Percentiles rank a stretch among this genome's conserved stretches.
These are phyloP conservation scores for Falcaria lacertinaria DNA, from an alignment of 2,888 invertebrate species.

Conservation along the genomic window DNA sequence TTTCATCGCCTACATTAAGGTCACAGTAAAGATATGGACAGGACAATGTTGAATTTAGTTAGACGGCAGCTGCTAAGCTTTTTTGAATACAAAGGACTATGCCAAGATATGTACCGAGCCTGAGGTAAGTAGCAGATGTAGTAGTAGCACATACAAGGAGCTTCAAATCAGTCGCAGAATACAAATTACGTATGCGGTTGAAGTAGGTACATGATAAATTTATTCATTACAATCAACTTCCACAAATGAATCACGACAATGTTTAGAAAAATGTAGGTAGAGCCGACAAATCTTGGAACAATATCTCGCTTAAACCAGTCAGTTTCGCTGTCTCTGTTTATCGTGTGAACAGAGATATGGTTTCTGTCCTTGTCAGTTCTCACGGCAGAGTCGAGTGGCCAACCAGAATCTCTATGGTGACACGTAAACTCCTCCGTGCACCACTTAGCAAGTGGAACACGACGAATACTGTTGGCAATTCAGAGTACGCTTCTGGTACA, in stretches of 20 bases:
- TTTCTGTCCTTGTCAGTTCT: constrained; percentile 30
- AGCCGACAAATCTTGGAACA: background rate
- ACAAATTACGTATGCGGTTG: background rate
- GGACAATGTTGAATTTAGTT: constrained; percentile 31
- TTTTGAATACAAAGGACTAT: constrained; percentile 42
- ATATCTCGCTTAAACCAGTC: background rate
- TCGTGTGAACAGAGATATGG: constrained; percentile 10
- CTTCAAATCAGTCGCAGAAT: background rate
- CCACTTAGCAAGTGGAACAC: constrained; percentile 62
- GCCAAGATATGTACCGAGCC: constrained; percentile 4
- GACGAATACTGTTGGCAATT: constrained; percentile 39
- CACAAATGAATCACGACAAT: constrained; percentile 1
- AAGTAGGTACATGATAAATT: background rate
- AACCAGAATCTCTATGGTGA: constrained; percentile 43
- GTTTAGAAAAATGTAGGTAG: background rate
- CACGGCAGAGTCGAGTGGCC: constrained; percentile 14
- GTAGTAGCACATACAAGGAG: background rate
- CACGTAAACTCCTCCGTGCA: constrained; percentile 60
- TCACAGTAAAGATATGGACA: constrained; percentile 19
- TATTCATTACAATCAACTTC: background rate
- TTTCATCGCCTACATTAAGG: constrained; percentile 15
- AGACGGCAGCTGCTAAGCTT: constrained; percentile 26
- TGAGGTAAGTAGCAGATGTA: constrained; percentile 7
- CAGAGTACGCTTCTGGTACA: constrained; percentile 14
- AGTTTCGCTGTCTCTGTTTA: constrained; percentile 6